phyloP scores from a whole-genome alignment of 2,797 vertebrate species.

The Hoplostethus mediterraneus region DNA sequence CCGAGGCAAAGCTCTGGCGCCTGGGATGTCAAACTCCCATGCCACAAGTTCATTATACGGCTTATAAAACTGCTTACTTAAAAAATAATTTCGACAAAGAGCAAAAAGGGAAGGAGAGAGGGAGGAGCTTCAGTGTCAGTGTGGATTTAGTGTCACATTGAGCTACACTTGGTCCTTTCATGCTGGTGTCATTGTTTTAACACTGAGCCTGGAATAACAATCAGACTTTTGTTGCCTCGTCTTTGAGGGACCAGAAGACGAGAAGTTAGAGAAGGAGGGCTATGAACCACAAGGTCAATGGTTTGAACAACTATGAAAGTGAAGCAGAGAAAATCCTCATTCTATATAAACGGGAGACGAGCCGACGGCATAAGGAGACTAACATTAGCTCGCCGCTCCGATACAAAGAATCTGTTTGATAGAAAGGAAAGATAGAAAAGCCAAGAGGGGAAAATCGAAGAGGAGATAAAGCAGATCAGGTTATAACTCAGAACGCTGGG shows the following conservation, averaged over 20 bases:
- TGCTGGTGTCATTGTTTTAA: neutral
- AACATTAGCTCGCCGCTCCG: neutral
- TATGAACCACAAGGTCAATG: no score
- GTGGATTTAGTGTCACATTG: neutral
- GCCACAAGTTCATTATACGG: neutral
- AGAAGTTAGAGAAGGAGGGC: neutral
- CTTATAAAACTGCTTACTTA: constrained; percentile 17
- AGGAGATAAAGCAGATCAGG: neutral
- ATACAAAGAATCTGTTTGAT: neutral
- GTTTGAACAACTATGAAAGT: constrained; percentile 37
- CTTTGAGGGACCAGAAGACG: constrained; percentile 6
- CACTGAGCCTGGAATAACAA: constrained; percentile 8
- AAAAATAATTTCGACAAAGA: constrained; percentile 20
- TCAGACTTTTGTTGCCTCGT: constrained; percentile 8
- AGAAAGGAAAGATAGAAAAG: neutral
- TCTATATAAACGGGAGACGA: no score
- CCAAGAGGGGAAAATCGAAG: neutral
- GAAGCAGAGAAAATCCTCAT: constrained; percentile 34
- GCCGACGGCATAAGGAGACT: no score
- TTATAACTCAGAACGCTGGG: constrained; percentile 10
- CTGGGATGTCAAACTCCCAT: constrained; percentile 7
- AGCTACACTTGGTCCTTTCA: neutral
- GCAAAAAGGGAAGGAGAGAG: neutral
- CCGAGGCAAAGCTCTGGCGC: constrained; percentile 26
- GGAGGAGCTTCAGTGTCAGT: no score